Base-by-base conservation (phyloP, 2,797 vertebrate genomes). In the Trematomus bernacchii region DNA sequence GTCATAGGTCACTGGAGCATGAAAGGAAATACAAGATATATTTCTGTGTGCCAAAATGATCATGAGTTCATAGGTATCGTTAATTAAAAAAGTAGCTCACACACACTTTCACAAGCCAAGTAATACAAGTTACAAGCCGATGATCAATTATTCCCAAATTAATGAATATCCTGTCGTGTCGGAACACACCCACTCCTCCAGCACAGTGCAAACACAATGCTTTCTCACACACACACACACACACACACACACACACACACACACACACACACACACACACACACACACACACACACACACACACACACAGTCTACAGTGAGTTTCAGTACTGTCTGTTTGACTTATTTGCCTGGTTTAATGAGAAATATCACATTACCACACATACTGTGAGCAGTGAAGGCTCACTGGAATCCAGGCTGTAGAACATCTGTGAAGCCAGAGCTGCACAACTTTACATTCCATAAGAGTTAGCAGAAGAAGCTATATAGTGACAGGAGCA, bases 81-180 rank as follows among this genome's bases (percentile, higher is more conserved):
- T 13, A 19, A 57, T 43, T 37, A 37, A 37, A 48, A 66, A 61
- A 71, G 46, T 14, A 50, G 43, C 19, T 37, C 40, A 71, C 64
- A 66, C 46, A 64, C 72, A 59, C 42, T 61, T 42, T 43, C 57
- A 43, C 2, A 62, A 69, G 52, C 13, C 59, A 63, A 71, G 62
- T 70, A 82, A 83, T 84, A 85, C 77, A 79, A 87, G 67, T 76
- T 79, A 52, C 53, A 62, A 84, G 89, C 75, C 73, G 61, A 83
- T 84, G 81, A 90, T 89, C 84, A 91, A 89, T 92, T 92, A 90
- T 75, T 83, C 86, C 83, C 72, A 89, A 89, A 92, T 91, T 83
- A 89, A 93, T 91, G 77, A 88, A 86, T 84, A 84, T 82, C 79
- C 85, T 89, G 85, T 87, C 88, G 73, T 54, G 54, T 76, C 77